These are phyloP conservation scores for Cyrtodaria siliqua DNA, from an alignment of 2,888 invertebrate species.

Conservation along the genomic window DNA sequence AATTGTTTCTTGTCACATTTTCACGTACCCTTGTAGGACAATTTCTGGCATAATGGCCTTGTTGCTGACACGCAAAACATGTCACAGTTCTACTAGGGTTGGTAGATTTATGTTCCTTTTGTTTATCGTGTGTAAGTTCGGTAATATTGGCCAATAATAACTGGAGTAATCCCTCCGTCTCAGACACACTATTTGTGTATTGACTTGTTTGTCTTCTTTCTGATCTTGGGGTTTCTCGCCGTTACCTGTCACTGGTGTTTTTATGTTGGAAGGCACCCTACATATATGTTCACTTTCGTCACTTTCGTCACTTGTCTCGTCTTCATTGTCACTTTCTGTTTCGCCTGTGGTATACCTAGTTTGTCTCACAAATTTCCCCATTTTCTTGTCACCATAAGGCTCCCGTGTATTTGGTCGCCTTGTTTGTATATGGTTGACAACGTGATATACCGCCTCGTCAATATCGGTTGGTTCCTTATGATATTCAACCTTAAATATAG, in stretches of 20 bases:
- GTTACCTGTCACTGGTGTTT: not conserved
- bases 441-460: constrained; percentile 31
- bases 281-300: not conserved
- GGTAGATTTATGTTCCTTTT: not conserved
- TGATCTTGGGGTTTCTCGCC: not conserved
- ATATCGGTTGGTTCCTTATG: constrained; percentile 30
- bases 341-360: not conserved
- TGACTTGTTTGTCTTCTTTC: not conserved
- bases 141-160: not conserved
- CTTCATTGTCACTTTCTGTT: not conserved
- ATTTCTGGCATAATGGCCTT: not conserved
- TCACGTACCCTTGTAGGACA: not conserved
- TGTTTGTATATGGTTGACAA: not conserved
- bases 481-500: constrained; percentile 29
- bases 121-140: not conserved
- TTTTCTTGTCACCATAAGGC: not conserved
- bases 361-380: not conserved
- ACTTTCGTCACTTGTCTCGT: too few relatives aligned
- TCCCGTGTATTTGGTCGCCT: not conserved
- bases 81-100: not conserved
- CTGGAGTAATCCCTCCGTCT: not conserved
- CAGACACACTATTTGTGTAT: not conserved
- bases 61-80: not conserved
- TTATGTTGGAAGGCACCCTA: not conserved
- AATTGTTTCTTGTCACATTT: not conserved